Conservation (phyloP, 2,888 invertebrate genomes). For the Eristalis pertinax region DNA sequence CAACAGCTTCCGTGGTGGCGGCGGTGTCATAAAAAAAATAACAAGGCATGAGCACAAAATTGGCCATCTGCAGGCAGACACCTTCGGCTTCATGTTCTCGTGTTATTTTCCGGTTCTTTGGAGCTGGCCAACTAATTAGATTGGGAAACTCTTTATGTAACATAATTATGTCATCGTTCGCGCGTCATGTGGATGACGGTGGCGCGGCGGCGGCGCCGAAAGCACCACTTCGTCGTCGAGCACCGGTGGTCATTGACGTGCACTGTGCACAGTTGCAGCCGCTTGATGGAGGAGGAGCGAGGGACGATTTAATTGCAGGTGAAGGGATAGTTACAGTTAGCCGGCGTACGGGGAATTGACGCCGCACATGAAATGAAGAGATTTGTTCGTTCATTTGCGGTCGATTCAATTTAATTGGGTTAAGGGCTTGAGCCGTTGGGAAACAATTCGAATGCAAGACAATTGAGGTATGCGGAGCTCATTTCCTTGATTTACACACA, state of each 20-base stretch:
- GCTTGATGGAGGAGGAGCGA: conserved; percentile 23
- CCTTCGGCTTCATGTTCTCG: conserved; percentile 37
- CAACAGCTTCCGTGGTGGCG: not conserved
- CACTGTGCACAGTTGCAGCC: not conserved
- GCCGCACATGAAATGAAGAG: conserved; percentile 3
- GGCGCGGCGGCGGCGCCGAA: not conserved
- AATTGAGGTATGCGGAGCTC: not conserved
- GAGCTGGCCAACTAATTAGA: conserved; percentile 61
- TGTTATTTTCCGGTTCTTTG: conserved; percentile 29
- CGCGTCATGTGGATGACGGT: not conserved
- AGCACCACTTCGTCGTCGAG: not conserved
- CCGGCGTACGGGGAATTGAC: not conserved
- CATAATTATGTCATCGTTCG: conserved; percentile 63
- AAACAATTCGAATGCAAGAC: not conserved
- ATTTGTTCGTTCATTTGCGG: not conserved
- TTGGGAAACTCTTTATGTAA: conserved; percentile 60
- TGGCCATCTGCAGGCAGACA: conserved; percentile 32
- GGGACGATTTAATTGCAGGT: conserved; percentile 48
- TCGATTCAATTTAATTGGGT: not conserved
- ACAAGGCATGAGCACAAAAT: conserved; percentile 42
- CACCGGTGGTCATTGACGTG: conserved; percentile 61
- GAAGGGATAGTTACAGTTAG: conserved; percentile 53
- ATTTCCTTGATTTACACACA: not conserved
- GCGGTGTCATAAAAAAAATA: conserved; percentile 24
- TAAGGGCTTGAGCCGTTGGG: not conserved